Percentiles rank a stretch among this genome's conserved stretches.
Evolutionary conservation across 2,113 vertebrate species (phyloP).

Genomic region (Dolichallabes microphthalmus): DNA sequence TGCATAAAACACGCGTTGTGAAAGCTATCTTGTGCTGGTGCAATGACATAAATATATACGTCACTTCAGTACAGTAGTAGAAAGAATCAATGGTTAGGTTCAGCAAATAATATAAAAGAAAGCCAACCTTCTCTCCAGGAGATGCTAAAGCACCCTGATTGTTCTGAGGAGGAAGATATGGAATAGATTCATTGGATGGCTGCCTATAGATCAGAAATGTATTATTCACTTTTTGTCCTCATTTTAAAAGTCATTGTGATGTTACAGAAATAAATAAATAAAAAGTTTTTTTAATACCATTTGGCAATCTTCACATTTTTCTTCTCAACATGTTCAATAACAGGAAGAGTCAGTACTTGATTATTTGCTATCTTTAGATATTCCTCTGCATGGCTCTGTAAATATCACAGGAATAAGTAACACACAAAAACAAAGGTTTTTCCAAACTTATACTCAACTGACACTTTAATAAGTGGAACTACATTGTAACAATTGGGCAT

Average conservation of each 20-base stretch:
- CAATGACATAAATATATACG: conserved; percentile 52
- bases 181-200: conserved; percentile 61
- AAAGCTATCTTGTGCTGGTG: conserved; percentile 72
- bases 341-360: conserved; percentile 70
- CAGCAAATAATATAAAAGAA: conserved; percentile 3
- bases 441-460: background rate
- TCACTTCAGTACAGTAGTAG: background rate
- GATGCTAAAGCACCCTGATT: conserved; percentile 12
- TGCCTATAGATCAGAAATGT: conserved; percentile 65
- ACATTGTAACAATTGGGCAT: too few relatives aligned
- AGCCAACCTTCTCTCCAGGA: conserved; percentile 72
- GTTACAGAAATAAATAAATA: background rate
- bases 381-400: conserved; percentile 76
- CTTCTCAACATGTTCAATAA: conserved; percentile 55
- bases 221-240: background rate
- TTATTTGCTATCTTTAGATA: conserved; percentile 70
- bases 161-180: conserved; percentile 50
- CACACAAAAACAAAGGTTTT: background rate
- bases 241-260: background rate
- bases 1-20: conserved; percentile 68
- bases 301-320: conserved; percentile 52
- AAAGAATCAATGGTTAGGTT: background rate
- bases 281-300: conserved; percentile 59
- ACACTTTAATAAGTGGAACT: background rate
- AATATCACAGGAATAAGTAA: conserved; percentile 8